These are phyloP conservation scores for Pholis gunnellus DNA, from an alignment of 2,113 vertebrate genomes.

Conservation along the genomic window DNA sequence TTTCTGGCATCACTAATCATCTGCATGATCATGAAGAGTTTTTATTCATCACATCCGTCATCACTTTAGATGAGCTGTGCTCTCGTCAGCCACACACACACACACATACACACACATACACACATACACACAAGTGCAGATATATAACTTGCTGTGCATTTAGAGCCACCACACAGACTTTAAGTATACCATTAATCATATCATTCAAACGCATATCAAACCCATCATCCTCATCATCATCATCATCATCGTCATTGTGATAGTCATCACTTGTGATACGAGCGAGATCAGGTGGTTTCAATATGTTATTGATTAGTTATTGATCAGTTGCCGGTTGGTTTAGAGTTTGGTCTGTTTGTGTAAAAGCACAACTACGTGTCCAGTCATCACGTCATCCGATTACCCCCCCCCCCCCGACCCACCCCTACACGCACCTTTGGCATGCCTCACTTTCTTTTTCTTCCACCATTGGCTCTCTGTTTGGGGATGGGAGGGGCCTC, in stretches of 20 bases:
- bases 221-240: conserved; percentile 19
- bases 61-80: conserved; percentile 79
- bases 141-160: conserved; percentile 50
- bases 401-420: not conserved
- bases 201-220: conserved; percentile 57
- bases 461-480: conserved; percentile 62
- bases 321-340: conserved; percentile 67
- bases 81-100: conserved; percentile 57
- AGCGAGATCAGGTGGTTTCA: conserved; percentile 61
- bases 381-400: conserved; percentile 35
- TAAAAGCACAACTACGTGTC: conserved; percentile 75
- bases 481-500: conserved; percentile 56
- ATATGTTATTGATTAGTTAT: conserved; percentile 69
- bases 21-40: conserved; percentile 79
- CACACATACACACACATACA: conserved; percentile 19
- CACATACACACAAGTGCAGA: conserved; percentile 30
- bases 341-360: conserved; percentile 73
- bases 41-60: conserved; percentile 70
- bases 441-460: conserved; percentile 70
- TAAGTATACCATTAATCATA: conserved; percentile 53
- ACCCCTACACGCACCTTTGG: conserved; percentile 34
- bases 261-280: conserved; percentile 54
- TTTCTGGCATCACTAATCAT: conserved; percentile 80
- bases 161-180: conserved; percentile 49
- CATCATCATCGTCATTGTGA: conserved; percentile 46